Evolutionary conservation across 2,888 invertebrate genomes (phyloP).

Genomic region (Philopedon plagiatum): DNA sequence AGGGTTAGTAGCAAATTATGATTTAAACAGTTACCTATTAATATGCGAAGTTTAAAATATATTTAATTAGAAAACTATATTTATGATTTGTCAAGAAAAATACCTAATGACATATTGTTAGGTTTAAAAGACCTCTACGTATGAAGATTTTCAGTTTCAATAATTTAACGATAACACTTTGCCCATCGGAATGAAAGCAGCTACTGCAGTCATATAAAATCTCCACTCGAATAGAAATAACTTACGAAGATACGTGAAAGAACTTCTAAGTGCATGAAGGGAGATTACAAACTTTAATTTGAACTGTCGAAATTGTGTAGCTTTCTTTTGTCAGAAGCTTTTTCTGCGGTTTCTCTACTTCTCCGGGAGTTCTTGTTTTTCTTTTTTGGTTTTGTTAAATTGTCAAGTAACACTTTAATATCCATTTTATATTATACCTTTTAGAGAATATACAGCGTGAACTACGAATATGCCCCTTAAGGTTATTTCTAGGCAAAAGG

Average conservation of each 20-base stretch:
- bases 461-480: no score
- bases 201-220: constrained; percentile 35
- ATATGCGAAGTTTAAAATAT: no score
- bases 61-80: no score
- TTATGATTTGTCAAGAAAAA: no score
- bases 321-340: background rate
- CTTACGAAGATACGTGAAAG: constrained; percentile 39
- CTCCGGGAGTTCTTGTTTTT: background rate
- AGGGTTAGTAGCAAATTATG: no score
- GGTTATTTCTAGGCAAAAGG: no score
- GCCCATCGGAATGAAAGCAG: constrained; percentile 33
- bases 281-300: constrained; percentile 44
- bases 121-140: background rate
- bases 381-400: background rate
- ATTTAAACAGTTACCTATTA: no score
- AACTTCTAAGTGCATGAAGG: constrained; percentile 29
- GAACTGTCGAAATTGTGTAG: constrained; percentile 37
- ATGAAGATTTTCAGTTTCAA: no score
- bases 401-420: background rate
- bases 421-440: no score
- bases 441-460: no score
- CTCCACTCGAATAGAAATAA: constrained; percentile 39
- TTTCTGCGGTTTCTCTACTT: constrained; percentile 20
- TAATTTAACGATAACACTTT: constrained; percentile 12
- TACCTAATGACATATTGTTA: no score